These are phyloP conservation scores for Ladona fulva DNA, from an alignment of 1,140 invertebrate species.

Conservation along the genomic window DNA sequence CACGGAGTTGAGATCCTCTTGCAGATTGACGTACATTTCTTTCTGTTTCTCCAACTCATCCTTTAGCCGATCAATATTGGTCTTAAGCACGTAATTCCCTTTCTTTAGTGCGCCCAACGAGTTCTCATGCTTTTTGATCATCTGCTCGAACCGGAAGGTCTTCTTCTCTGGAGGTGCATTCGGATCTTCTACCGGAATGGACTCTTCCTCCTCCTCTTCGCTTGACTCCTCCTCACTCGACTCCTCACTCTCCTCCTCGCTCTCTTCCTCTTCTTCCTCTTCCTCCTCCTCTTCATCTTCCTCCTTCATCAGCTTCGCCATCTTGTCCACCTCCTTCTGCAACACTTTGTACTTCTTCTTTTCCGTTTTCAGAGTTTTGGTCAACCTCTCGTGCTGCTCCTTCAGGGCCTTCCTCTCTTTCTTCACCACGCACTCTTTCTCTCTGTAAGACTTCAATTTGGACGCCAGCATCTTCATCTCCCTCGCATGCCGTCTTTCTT, in stretches of 20 bases:
- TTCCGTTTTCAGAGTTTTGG: constrained; percentile 52
- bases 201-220: constrained; percentile 49
- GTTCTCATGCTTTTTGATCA: constrained; percentile 48
- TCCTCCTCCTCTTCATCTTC: constrained; percentile 52
- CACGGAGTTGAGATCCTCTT: constrained; percentile 74
- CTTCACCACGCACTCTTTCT: constrained; percentile 54
- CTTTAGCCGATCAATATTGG: constrained; percentile 73
- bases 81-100: constrained; percentile 73
- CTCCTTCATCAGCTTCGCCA: constrained; percentile 74
- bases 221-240: constrained; percentile 47
- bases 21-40: constrained; percentile 60
- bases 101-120: constrained; percentile 69
- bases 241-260: constrained; percentile 53
- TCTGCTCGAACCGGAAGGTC: background rate
- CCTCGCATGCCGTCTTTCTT: constrained; percentile 52
- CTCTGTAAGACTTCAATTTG: constrained; percentile 65
- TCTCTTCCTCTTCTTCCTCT: constrained; percentile 48
- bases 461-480: constrained; percentile 65
- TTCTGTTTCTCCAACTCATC: constrained; percentile 74
- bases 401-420: constrained; percentile 68
- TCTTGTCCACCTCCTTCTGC: constrained; percentile 76
- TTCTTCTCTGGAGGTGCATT: constrained; percentile 1
- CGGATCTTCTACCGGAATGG: constrained; percentile 47
- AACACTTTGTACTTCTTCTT: constrained; percentile 43
- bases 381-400: constrained; percentile 69